These are phyloP conservation scores for Grantiella picta DNA, from an alignment of 2,113 vertebrate genomes.

Conservation along the genomic window DNA sequence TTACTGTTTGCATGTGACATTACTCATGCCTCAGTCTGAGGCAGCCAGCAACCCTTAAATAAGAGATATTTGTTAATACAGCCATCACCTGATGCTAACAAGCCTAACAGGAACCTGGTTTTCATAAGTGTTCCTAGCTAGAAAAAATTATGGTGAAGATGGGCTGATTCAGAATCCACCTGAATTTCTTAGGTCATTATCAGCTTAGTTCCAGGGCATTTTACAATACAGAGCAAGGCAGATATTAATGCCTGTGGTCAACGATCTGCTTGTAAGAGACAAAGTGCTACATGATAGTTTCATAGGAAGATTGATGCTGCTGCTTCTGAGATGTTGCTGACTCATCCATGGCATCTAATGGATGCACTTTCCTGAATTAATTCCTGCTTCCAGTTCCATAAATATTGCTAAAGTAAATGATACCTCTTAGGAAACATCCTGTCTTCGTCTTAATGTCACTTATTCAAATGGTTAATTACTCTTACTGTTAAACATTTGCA, in stretches of 20 bases:
- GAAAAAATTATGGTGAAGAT: neutral
- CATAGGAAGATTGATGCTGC: constrained; percentile 50
- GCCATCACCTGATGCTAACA: neutral
- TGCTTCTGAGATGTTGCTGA: neutral
- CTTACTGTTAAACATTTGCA: constrained; percentile 47
- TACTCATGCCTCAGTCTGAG: neutral
- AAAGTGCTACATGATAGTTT: constrained; percentile 44
- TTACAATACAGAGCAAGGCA: neutral
- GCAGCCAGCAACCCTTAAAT: neutral
- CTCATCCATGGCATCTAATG: constrained; percentile 54
- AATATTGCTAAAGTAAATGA: constrained; percentile 24
- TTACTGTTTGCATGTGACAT: neutral
- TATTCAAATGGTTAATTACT: constrained; percentile 49
- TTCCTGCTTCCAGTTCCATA: constrained; percentile 56
- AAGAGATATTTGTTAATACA: neutral
- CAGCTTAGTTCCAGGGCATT: neutral
- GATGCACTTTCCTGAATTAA: constrained; percentile 62
- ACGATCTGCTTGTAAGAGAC: neutral
- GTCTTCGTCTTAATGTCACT: constrained; percentile 27
- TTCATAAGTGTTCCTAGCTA: neutral
- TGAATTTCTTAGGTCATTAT: neutral
- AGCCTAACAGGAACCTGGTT: neutral
- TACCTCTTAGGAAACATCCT: constrained; percentile 55
- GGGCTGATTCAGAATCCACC: neutral
- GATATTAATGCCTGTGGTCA: neutral